Evolutionary conservation across 2,888 invertebrate species (phyloP), one percentile per base, ranked within the genome.

Genomic region (Calliopum simillimum): DNA sequence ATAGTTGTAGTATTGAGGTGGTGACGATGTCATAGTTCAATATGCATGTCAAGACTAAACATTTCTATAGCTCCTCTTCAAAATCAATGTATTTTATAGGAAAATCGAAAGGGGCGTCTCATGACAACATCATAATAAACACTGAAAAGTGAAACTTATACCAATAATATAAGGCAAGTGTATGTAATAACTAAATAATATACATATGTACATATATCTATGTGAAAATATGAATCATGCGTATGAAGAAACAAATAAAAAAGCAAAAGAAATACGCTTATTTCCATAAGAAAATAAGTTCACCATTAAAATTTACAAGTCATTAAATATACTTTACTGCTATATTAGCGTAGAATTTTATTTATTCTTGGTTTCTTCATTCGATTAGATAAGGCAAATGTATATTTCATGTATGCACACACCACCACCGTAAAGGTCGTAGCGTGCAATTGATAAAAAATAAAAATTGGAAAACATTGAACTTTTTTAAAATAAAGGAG

Each of bases 251-350:
- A 33, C n/a, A n/a, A n/a, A n/a, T n/a, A 8, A 33, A 33, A 5
- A 33, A 33, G 2, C 33, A 33, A 71, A 71, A 46, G 71, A 65
- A 66, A 62, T 70, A 44, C 43, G 64, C 19, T 47, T 63, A 44
- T n/a, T 16, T 63, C 49, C 49, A 47, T 64, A 21, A 51, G 53
- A 16, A 51, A 8, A 21, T 56, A 44, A 19, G 59, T 61, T 59
- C 68, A 69, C 67, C 62, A 58, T 69, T 68, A 55, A 67, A 67
- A 66, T 70, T 72, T 70, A 68, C 66, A 66, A 67, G 68, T 68
- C 49, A 69, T 41, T 59, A 70, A 68, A 73, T 33, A 33, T 33
- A n/a, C n/a, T 33, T 33, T 33, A 6, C 33, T 33, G 33, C n/a
- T 33, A 33, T 33, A 33, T 33, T 33, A 33, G 33, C 2, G 33